Percentiles rank a stretch among this genome's conserved stretches.
phyloP scores from a whole-genome alignment of 2,113 vertebrate genomes.

The Procavia capensis region DNA sequence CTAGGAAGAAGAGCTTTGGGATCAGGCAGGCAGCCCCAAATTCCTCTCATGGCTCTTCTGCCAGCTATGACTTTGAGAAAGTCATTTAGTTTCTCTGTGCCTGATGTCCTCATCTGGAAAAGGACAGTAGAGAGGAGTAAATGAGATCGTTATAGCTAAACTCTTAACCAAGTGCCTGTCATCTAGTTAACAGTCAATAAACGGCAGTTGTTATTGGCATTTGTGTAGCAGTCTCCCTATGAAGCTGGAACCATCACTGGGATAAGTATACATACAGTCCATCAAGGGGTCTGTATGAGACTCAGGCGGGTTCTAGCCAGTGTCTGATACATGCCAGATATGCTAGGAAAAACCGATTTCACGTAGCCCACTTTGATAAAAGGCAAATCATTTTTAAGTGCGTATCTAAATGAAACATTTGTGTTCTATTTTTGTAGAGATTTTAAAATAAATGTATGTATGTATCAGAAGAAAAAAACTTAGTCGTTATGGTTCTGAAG shows the following conservation, averaged over 20 bases:
- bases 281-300: neutral
- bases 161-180: neutral
- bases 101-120: constrained; percentile 28
- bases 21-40: neutral
- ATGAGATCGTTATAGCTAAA: neutral
- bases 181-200: neutral
- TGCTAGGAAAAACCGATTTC: neutral
- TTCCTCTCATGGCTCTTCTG: neutral
- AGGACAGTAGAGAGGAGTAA: neutral
- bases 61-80: neutral
- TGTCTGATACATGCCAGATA: neutral
- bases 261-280: neutral
- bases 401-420: neutral
- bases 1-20: neutral
- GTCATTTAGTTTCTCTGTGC: neutral
- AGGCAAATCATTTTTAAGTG: neutral
- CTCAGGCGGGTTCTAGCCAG: neutral
- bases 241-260: neutral
- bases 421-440: neutral
- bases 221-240: neutral
- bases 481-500: constrained; percentile 23
- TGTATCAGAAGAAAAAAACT: neutral
- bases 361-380: neutral
- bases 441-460: neutral
- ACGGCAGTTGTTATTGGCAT: neutral